Evolutionary conservation across 2,797 vertebrate species (phyloP), one percentile per base, ranked within the genome.

Genomic region (Oreochromis grahami): DNA sequence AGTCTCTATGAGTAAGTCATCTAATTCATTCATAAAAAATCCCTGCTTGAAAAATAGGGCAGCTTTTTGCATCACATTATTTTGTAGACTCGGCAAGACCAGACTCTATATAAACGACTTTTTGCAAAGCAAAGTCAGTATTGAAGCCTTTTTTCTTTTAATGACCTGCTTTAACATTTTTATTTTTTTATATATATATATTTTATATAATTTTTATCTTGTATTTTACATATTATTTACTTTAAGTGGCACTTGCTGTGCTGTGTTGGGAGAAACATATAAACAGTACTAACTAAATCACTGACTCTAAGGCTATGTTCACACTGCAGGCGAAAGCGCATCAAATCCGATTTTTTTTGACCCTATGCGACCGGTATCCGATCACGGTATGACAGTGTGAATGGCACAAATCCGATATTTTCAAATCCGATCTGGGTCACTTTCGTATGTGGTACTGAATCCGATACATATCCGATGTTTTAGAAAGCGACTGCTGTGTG

Each of bases 1-100:
- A 70, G 80, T 70, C 29, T 78, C 45, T 1, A 24, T 53, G 41
- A 86, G 77, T 78, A 81, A 77, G 63, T 72, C 68, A 19, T 74
- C 68, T 48, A 5, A 32, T 50, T 74, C 68, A 74, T 50, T 74
- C 41, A 74, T 74, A 74, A 50, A 32, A 72, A 50, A 74, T 8
- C 48, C 68, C 68, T 50, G 43, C 68, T 50, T 50, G 15, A 26
- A 74, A 72, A 74, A 50, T 32, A 74, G 68, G 68, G 24, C 68
- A 50, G 68, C 26, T 74, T 50, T 48, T 74, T 74, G 43, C 43
- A 74, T 74, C 68, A 48, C 41, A 3, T 48, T 72, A 72, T 72
- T 29, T 48, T 72, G 41, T 72, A 72, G 41, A 29, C 41, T 48
- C 0, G 41, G 68, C 68, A 72, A 48, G 15, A 74, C 43, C 43